Percentiles rank a stretch among this genome's conserved stretches.
Evolutionary conservation across 1,140 invertebrate genomes (phyloP).

Genomic region (Teleogryllus occipitalis): DNA sequence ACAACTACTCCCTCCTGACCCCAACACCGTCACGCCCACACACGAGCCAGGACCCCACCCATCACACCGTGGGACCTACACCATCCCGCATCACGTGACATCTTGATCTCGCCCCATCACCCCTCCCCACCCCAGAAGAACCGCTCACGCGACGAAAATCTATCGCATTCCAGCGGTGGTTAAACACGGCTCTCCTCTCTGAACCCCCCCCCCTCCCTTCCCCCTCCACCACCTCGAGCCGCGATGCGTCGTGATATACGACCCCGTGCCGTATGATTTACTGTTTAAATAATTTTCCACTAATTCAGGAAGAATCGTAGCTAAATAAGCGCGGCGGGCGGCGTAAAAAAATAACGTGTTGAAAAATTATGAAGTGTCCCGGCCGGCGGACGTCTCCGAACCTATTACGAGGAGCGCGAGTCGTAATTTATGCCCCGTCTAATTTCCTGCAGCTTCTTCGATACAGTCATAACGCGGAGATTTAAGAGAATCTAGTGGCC

Average conservation of each 20-base stretch:
- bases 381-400: not conserved
- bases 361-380: slow-evolving; percentile 1
- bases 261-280: not conserved
- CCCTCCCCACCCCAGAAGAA: not conserved
- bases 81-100: not conserved
- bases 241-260: not conserved
- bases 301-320: not conserved
- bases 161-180: not conserved
- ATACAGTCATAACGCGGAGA: not conserved
- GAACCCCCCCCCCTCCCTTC: not conserved
- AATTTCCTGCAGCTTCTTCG: not conserved
- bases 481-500: no score
- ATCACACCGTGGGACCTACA: no score
- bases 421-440: not conserved
- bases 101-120: not conserved
- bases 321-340: not conserved
- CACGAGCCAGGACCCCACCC: no score
- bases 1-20: no score
- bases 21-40: no score
- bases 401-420: not conserved
- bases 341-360: not conserved
- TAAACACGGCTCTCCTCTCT: not conserved
- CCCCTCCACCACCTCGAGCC: not conserved
- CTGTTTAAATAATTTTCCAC: not conserved
- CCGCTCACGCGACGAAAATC: not conserved